Percentiles rank a stretch among this genome's conserved stretches.
Evolutionary conservation across 2,888 invertebrate species (phyloP).

Genomic region (Phyto melanocephala): DNA sequence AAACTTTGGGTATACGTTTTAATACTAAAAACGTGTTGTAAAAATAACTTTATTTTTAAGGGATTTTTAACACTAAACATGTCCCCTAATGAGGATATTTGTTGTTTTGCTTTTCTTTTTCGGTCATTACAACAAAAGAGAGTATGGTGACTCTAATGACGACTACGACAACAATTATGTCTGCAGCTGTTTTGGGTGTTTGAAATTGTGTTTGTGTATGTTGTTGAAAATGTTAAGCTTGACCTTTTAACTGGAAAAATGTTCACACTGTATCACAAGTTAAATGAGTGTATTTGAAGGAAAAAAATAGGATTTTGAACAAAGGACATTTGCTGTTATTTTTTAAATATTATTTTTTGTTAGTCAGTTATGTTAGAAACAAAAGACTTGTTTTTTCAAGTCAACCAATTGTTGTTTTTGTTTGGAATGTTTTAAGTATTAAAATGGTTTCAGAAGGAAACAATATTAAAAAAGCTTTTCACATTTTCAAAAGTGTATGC

Average conservation of each 20-base stretch:
- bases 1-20: slow-evolving; percentile 6
- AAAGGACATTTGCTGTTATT: background rate
- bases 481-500: too few species aligned
- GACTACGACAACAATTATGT: background rate
- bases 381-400: slow-evolving; percentile 37
- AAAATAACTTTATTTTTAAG: background rate
- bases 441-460: too few species aligned
- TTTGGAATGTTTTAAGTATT: slow-evolving; percentile 29
- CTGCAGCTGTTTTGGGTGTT: background rate
- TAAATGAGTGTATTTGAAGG: slow-evolving; percentile 32
- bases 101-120: background rate
- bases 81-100: background rate
- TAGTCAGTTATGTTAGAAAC: background rate
- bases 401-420: slow-evolving; percentile 35
- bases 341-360: background rate
- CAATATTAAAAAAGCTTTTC: too few species aligned
- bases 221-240: slow-evolving; percentile 37
- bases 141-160: background rate
- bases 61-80: background rate
- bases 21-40: background rate
- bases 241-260: slow-evolving; percentile 38
- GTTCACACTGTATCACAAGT: slow-evolving; percentile 42
- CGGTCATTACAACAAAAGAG: background rate
- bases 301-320: background rate
- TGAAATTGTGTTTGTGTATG: background rate